Evolutionary conservation across 2,888 invertebrate genomes (phyloP), one percentile per base, ranked within the genome.

Genomic region (Colostygia pectinataria): DNA sequence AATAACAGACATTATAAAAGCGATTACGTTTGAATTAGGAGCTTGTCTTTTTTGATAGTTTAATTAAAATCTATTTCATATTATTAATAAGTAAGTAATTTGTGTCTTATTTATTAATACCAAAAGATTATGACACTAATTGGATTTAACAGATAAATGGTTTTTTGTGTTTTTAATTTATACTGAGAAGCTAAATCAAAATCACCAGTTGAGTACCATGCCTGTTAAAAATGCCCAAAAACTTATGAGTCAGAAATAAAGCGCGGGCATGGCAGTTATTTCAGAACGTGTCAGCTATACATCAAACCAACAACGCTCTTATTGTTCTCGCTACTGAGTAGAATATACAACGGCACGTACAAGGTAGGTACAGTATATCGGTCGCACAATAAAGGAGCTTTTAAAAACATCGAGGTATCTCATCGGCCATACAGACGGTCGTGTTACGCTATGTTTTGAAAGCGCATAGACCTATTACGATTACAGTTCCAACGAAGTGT

Each of bases 371-470:
- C 10, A 1, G n/a, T 69, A 70, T 71, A 74, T 74, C 74, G 73
- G 75, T 73, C 77, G 68, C 72, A 84, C 80, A 85, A 85, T 87
- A 85, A 86, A 83, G 82, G 83, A 86, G 86, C 87, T 88, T 87
- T 87, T 78, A 82, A 86, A 83, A 85, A 87, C 86, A 85, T 80
- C 73, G 71, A 65, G 77, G 78, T 80, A 82, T 87, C 88, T 80
- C 57, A 71, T 75, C 74, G 67, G 73, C 72, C 70, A 77, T 82
- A 81, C 68, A 77, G 63, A 62, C 74, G 80, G 66, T 90, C 89
- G 75, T 65, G 83, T 89, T 89, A 84, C 89, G 77, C 70, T 69
- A 77, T 89, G 89, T 89, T 89, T 86, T 88, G 84, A 88, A 88
- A 86, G 86, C 86, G 74, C 83, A 78, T 78, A 79, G 80, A 79